These are phyloP conservation scores for Thaumetopoea pityocampa DNA, from an alignment of 1,140 invertebrate genomes.

Conservation along the genomic window DNA sequence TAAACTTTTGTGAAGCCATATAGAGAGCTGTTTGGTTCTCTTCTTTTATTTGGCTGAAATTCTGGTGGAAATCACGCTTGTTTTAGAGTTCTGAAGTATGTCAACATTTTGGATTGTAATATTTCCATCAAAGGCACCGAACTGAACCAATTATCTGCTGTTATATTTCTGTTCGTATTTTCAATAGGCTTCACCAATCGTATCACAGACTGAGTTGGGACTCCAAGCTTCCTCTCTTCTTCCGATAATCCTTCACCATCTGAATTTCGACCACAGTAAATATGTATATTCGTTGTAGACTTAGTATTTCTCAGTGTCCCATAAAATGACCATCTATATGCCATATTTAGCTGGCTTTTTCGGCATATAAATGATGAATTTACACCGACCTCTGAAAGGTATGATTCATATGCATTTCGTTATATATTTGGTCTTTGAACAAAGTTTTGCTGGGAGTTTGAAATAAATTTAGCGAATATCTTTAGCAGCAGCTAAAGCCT, in stretches of 20 bases:
- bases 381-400: neutral
- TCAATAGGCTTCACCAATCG: too few relatives aligned
- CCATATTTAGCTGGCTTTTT: neutral
- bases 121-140: too few relatives aligned
- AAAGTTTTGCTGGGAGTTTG: neutral
- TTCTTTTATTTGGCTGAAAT: neutral
- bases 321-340: neutral
- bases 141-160: too few relatives aligned
- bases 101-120: too few relatives aligned
- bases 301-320: neutral
- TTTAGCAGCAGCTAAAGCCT: neutral
- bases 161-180: too few relatives aligned
- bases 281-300: too few relatives aligned
- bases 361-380: too few relatives aligned
- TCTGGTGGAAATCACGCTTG: neutral
- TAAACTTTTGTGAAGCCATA: slow-evolving; percentile 1
- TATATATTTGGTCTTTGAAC: neutral
- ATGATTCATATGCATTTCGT: neutral
- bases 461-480: neutral
- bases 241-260: too few relatives aligned
- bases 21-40: neutral
- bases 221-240: too few relatives aligned
- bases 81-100: too few relatives aligned
- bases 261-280: too few relatives aligned
- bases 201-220: too few relatives aligned